Evolutionary conservation across 2,113 vertebrate genomes (phyloP).

Genomic region (Coreoperca whiteheadi): DNA sequence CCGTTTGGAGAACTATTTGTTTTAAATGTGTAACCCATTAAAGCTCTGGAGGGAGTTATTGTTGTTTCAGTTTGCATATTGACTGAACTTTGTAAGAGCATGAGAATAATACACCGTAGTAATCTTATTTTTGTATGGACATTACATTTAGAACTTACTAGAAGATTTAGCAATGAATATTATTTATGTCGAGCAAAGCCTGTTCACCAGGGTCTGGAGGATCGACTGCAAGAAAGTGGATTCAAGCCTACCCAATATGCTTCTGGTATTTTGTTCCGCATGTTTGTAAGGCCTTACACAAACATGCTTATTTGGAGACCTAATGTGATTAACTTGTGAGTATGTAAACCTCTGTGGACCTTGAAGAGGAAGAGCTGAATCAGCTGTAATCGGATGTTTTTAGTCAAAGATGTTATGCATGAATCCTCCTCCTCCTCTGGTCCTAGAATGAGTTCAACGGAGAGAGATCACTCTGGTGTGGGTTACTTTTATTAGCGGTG

Average conservation of each 20-base stretch:
- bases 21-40: slow-evolving; percentile 30
- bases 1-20: slow-evolving; percentile 22
- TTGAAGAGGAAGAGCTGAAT: slow-evolving; percentile 59
- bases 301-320: slow-evolving; percentile 71
- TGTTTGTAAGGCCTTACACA: slow-evolving; percentile 52
- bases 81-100: slow-evolving; percentile 25
- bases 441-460: slow-evolving; percentile 9
- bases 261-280: slow-evolving; percentile 58
- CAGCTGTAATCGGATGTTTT: slow-evolving; percentile 64
- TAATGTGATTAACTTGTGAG: slow-evolving; percentile 72
- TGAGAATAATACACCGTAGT: slow-evolving; percentile 19
- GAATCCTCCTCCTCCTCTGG: slow-evolving; percentile 30
- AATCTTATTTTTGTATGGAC: slow-evolving; percentile 46
- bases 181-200: slow-evolving; percentile 51
- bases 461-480: slow-evolving; percentile 17
- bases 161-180: slow-evolving; percentile 43
- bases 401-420: slow-evolving; percentile 38
- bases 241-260: slow-evolving; percentile 42
- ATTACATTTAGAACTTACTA: slow-evolving; percentile 33
- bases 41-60: neutral
- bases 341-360: slow-evolving; percentile 56
- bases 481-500: slow-evolving; percentile 39
- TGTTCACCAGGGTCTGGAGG: slow-evolving; percentile 31
- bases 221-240: slow-evolving; percentile 23
- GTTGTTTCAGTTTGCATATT: slow-evolving; percentile 43